Conservation (phyloP, 2,113 vertebrate species). For the Clarias magur region DNA sequence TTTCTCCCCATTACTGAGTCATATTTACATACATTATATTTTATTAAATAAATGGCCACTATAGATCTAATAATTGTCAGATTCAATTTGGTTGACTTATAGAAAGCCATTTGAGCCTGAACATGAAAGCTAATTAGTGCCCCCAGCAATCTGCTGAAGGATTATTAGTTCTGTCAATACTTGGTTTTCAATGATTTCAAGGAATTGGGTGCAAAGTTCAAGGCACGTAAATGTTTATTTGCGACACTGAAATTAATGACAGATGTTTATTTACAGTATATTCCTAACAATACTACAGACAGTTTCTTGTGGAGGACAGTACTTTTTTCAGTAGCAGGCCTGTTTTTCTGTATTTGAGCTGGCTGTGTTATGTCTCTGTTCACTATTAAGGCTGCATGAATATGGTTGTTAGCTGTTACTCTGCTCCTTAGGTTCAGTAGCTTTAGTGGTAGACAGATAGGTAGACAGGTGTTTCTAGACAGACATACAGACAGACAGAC, state of each 20-base stretch:
- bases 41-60: neutral
- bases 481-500: neutral
- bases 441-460: neutral
- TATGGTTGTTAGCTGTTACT: neutral
- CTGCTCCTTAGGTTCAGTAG: neutral
- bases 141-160: neutral
- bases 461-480: neutral
- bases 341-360: neutral
- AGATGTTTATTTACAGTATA: neutral
- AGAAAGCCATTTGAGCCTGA: neutral
- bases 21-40: neutral
- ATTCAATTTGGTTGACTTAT: neutral
- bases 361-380: neutral
- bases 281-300: neutral
- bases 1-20: neutral
- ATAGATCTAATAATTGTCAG: neutral
- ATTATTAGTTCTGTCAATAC: slow-evolving; percentile 35
- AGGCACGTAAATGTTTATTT: neutral
- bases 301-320: neutral
- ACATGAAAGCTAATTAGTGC: slow-evolving; percentile 28
- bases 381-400: neutral
- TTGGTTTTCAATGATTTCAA: slow-evolving; percentile 42
- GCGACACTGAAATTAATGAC: neutral
- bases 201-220: slow-evolving; percentile 22
- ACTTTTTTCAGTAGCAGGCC: neutral